Conservation (phyloP, 1,140 invertebrate genomes). For the Microvelia longipes region DNA sequence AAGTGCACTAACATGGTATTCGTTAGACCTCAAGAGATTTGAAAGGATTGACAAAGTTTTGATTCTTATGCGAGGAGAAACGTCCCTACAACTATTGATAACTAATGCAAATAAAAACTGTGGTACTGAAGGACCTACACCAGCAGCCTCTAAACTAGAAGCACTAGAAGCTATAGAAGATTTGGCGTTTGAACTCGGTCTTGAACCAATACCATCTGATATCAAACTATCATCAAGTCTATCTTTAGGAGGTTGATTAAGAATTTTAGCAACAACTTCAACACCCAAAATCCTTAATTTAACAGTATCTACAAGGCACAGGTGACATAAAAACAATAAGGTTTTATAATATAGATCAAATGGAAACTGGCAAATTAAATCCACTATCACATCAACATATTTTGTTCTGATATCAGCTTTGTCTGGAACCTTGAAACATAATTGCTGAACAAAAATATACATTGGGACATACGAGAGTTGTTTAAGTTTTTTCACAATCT, state of each 20-base stretch:
- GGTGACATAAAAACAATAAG: conserved; percentile 35
- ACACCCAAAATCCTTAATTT: conserved; percentile 36
- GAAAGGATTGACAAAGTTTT: conserved; percentile 39
- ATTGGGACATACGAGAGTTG: conserved; percentile 29
- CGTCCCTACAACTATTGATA: conserved; percentile 37
- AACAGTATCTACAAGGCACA: conserved; percentile 35
- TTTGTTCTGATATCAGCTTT: conserved; percentile 38
- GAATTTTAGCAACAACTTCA: conserved; percentile 37
- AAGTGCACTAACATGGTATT: conserved; percentile 25
- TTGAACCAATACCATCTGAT: too few relatives aligned
- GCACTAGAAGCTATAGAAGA: not conserved
- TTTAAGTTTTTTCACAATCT: conserved; percentile 30
- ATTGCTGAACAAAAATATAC: conserved; percentile 37
- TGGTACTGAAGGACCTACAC: conserved; percentile 20
- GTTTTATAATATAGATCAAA: conserved; percentile 26
- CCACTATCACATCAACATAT: conserved; percentile 35
- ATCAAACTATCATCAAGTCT: not conserved
- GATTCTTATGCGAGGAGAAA: conserved; percentile 38
- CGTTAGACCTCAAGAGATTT: conserved; percentile 31
- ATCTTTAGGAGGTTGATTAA: conserved; percentile 23
- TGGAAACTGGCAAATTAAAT: conserved; percentile 32
- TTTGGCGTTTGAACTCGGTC: not conserved
- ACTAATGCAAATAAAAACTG: conserved; percentile 34
- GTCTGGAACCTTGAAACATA: conserved; percentile 41
- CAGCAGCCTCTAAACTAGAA: not conserved